Percentiles rank a stretch among this genome's conserved stretches.
Conservation (phyloP, 2,113 vertebrate genomes). For the Ia io region DNA sequence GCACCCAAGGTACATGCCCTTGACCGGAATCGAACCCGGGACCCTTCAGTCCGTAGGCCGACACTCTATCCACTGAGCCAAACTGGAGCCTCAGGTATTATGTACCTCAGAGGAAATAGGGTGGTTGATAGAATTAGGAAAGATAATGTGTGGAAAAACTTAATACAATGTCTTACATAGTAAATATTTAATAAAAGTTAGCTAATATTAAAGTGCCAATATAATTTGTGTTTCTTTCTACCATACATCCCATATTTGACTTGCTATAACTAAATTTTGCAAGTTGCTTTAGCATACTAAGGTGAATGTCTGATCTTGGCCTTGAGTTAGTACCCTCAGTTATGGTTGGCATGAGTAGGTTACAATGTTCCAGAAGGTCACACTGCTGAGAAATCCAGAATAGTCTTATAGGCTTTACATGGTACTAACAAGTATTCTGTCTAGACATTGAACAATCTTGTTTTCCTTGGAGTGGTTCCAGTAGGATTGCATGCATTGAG, state of each 20-base stretch:
- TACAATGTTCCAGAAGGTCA: not conserved
- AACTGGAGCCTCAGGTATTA: no score
- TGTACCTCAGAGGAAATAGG: not conserved
- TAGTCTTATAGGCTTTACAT: not conserved
- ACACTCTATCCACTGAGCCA: no score
- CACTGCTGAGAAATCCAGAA: not conserved
- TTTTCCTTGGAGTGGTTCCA: not conserved
- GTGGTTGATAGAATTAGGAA: not conserved
- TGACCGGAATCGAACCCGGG: no score
- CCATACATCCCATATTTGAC: not conserved
- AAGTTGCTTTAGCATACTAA: not conserved
- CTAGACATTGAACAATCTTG: not conserved
- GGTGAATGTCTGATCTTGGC: not conserved
- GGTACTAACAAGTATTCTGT: not conserved
- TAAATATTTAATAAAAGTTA: conserved; percentile 16
- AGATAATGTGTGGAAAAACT: not conserved
- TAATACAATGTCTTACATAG: not conserved
- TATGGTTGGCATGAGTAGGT: not conserved
- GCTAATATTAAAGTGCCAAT: conserved; percentile 13
- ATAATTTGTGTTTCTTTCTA: conserved; percentile 52
- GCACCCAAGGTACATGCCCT: no score
- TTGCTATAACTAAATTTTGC: not conserved
- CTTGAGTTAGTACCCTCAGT: not conserved
- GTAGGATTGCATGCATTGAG: not conserved
- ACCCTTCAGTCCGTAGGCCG: no score